Evolutionary conservation across 2,113 vertebrate genomes (phyloP).

Genomic region (Marcusenius ussheri): DNA sequence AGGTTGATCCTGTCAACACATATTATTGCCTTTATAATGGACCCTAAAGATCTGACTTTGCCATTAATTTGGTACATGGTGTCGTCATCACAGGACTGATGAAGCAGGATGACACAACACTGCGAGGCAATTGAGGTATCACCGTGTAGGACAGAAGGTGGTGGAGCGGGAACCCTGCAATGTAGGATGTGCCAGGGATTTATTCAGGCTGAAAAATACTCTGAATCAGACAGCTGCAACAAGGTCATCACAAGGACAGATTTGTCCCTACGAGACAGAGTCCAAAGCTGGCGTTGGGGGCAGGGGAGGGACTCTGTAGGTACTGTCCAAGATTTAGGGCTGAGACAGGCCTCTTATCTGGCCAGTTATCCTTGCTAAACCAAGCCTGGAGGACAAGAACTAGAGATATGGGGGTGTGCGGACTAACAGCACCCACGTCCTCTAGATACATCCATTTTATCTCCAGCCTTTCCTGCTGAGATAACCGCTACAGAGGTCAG

Average conservation of each 20-base stretch:
- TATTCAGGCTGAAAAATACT: background rate
- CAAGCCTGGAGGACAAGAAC: background rate
- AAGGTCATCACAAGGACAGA: background rate
- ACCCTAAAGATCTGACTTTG: background rate
- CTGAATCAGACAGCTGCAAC: background rate
- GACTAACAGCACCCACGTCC: background rate
- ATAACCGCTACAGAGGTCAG: background rate
- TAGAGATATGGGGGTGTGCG: background rate
- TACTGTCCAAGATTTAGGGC: slow-evolving; percentile 9
- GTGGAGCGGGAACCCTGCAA: background rate
- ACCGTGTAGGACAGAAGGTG: background rate
- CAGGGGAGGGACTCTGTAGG: slow-evolving; percentile 15
- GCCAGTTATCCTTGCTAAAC: slow-evolving; percentile 12
- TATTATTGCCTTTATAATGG: background rate
- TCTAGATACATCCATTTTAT: slow-evolving; percentile 2
- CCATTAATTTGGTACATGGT: background rate
- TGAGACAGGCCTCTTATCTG: background rate
- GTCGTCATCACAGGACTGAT: background rate
- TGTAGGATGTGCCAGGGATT: background rate
- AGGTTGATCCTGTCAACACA: background rate
- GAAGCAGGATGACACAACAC: background rate
- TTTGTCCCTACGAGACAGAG: slow-evolving; percentile 9
- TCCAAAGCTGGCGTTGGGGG: slow-evolving; percentile 27
- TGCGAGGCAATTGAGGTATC: background rate
- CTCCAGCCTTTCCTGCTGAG: background rate